A percentile compares a stretch with the other conserved stretches of the same genome.
phyloP scores from a whole-genome alignment of 2,888 invertebrate species.

The Axea sp. region DNA sequence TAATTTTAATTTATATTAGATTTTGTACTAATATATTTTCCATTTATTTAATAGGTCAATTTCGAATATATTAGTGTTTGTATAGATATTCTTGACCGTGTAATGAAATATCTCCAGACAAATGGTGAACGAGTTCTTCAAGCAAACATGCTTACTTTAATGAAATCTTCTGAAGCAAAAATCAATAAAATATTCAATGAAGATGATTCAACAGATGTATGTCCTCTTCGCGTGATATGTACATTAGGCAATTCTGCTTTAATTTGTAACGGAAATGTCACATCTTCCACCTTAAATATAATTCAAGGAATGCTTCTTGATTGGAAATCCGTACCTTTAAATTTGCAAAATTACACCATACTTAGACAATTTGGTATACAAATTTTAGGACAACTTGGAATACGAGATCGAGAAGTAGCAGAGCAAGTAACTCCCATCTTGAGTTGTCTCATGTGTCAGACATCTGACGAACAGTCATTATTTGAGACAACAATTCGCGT shows the following conservation, averaged over 20 bases:
- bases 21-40: background rate
- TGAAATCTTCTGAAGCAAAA: slow-evolving; percentile 69
- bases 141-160: slow-evolving; percentile 65
- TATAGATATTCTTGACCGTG: slow-evolving; percentile 70
- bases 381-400: slow-evolving; percentile 82
- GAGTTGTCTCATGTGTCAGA: slow-evolving; percentile 81
- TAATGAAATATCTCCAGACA: slow-evolving; percentile 65
- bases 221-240: slow-evolving; percentile 71
- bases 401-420: slow-evolving; percentile 84
- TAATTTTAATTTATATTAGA: background rate
- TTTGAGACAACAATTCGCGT: slow-evolving; percentile 80
- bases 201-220: slow-evolving; percentile 54
- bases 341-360: slow-evolving; percentile 61
- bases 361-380: slow-evolving; percentile 79
- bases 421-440: slow-evolving; percentile 83
- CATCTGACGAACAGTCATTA: slow-evolving; percentile 74
- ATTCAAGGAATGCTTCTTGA: slow-evolving; percentile 73
- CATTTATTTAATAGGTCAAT: slow-evolving; percentile 19
- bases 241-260: slow-evolving; percentile 75
- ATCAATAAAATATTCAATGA: slow-evolving; percentile 68
- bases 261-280: slow-evolving; percentile 68
- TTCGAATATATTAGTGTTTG: slow-evolving; percentile 68
- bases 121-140: slow-evolving; percentile 56
- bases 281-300: slow-evolving; percentile 66
- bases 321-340: slow-evolving; percentile 68